Percentiles rank a stretch among this genome's conserved stretches.
Evolutionary conservation across 2,113 vertebrate genomes (phyloP).

Genomic region (Fulica atra): DNA sequence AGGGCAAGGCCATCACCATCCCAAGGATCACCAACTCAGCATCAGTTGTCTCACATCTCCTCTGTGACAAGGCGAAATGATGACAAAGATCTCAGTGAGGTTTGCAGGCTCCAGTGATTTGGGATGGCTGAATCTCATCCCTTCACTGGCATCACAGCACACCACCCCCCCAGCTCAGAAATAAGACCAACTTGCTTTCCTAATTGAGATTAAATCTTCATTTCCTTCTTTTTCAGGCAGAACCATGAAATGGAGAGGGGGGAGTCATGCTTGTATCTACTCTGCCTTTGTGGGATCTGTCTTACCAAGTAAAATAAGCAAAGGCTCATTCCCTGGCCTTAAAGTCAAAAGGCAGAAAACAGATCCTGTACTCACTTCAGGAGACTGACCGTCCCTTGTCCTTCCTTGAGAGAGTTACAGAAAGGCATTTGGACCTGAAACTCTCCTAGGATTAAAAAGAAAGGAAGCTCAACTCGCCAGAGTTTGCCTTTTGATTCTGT

Average conservation of each 20-base stretch:
- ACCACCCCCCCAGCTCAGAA: neutral
- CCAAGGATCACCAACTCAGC: neutral
- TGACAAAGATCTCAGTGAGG: neutral
- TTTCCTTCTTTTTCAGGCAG: neutral
- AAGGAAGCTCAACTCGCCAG: neutral
- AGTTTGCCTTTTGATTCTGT: neutral
- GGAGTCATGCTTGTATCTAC: neutral
- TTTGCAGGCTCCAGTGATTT: neutral
- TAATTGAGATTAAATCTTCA: neutral
- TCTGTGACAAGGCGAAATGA: neutral
- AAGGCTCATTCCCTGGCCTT: neutral
- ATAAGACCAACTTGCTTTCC: neutral
- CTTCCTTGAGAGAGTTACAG: neutral
- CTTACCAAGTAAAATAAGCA: neutral
- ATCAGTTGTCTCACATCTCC: neutral
- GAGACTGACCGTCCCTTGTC: neutral
- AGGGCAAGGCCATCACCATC: neutral
- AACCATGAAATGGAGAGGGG: neutral
- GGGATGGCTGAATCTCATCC: neutral
- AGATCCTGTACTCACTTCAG: accelerated
- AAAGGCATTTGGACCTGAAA: neutral
- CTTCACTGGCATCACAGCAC: neutral
- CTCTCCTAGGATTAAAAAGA: neutral
- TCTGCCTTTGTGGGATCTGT: neutral
- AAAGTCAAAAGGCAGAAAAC: neutral